Percentiles rank a stretch among this genome's conserved stretches.
Evolutionary conservation across 2,113 vertebrate genomes (phyloP).

Genomic region (Rhinopomastus cyanomelas): DNA sequence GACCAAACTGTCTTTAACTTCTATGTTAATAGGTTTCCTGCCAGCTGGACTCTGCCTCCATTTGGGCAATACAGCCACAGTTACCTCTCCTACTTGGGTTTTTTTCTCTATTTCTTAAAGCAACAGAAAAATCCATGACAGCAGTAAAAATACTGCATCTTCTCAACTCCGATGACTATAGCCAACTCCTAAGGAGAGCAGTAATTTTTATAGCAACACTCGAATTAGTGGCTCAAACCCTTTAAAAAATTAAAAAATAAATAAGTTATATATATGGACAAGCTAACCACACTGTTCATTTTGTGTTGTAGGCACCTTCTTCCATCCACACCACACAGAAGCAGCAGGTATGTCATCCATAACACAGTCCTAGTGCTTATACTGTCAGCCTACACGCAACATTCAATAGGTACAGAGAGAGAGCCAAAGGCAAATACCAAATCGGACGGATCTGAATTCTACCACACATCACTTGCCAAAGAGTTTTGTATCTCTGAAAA

Average conservation of each 20-base stretch:
- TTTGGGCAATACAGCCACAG: background rate
- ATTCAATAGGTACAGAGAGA: no score
- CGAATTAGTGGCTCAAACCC: background rate
- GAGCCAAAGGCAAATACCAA: no score
- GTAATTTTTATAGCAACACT: background rate
- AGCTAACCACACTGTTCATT: background rate
- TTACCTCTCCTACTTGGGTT: background rate
- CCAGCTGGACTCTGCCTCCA: background rate
- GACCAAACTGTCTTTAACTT: background rate
- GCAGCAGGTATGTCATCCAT: background rate
- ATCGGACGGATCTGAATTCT: no score
- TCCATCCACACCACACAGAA: background rate
- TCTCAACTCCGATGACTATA: background rate
- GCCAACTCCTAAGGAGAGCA: background rate
- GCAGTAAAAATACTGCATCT: background rate
- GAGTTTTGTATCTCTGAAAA: no score
- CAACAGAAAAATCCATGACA: background rate
- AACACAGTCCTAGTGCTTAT: background rate
- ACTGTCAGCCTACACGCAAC: no score
- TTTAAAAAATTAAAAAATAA: background rate
- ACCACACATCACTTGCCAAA: no score
- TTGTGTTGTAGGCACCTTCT: background rate
- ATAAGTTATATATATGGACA: background rate
- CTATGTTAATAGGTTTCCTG: constrained; percentile 2
- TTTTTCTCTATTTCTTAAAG: background rate